Evolutionary conservation across 2,888 invertebrate genomes (phyloP), one percentile per base, ranked within the genome.

Genomic region (Epistrophe grossulariae): DNA sequence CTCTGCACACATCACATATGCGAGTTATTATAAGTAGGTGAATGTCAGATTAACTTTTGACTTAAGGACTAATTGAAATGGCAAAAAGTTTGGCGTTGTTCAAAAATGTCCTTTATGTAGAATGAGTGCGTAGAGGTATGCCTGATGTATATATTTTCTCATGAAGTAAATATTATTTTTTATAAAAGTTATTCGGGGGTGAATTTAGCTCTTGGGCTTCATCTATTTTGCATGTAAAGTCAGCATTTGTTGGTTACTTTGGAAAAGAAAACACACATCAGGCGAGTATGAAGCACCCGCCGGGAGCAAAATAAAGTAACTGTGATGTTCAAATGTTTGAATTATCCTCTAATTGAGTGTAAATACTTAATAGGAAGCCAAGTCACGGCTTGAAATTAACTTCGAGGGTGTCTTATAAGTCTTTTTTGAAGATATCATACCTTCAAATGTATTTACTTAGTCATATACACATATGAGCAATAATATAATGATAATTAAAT

Each of bases 271-370:
- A 59, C 28, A 50, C 28, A n/a, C 9, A n/a, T n/a, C n/a, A 7
- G 17, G 48, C 31, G 35, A 48, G 6, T 24, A 0, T 40, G 40
- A 48, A 38, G 19, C n/a, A 64, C 28, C 28, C 6, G 24, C 11
- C n/a, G 66, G 31, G 24, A 28, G 24, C n/a, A 66, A 55, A 50
- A 40, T 24, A 45, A 50, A 52, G 4, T 15, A 10, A 19, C 11
- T 55, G 64, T 43, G 48, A 57, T 72, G 48, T 55, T 84, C 68
- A 72, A 77, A 84, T 84, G 70, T 80, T 68, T 68, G 80, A 84
- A 80, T 84, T 84, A 84, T 84, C 77, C 45, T 77, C 60, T 84
- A 84, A 84, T 84, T 80, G 84, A 84, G 84, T 80, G 84, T 80
- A 80, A 84, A 84, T 80, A 84, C 80, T 84, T 84, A 77, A 84